phyloP scores from a whole-genome alignment of 2,888 invertebrate genomes.

The Cerceris rybyensis region DNA sequence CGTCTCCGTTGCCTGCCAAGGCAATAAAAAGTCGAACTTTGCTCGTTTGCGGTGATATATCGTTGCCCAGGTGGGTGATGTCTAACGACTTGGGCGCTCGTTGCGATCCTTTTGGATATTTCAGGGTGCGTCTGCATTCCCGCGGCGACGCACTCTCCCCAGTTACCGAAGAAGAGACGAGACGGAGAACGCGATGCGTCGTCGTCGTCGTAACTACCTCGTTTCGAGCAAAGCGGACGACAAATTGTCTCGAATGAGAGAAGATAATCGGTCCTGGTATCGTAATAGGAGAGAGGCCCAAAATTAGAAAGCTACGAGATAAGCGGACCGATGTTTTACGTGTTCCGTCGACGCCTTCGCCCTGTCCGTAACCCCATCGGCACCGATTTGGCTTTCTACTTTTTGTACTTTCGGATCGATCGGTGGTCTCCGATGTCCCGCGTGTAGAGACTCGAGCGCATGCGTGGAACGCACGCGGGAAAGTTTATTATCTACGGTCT shows the following conservation, averaged over 20 bases:
- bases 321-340: neutral
- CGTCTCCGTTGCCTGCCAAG: conserved; percentile 51
- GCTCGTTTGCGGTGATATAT: conserved; percentile 66
- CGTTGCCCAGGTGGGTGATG: conserved; percentile 63
- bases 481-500: conserved; percentile 47
- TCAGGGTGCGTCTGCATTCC: conserved; percentile 25
- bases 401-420: conserved; percentile 1
- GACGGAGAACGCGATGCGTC: neutral
- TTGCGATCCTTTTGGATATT: conserved; percentile 48
- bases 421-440: neutral
- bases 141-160: conserved; percentile 19
- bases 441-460: neutral
- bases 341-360: neutral
- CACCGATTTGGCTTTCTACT: conserved; percentile 1
- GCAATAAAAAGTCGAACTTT: conserved; percentile 60
- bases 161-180: neutral
- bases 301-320: conserved; percentile 38
- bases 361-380: neutral
- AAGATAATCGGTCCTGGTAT: conserved; percentile 28
- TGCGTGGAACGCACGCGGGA: conserved; percentile 12
- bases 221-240: conserved; percentile 7
- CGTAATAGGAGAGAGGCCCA: conserved; percentile 22
- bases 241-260: conserved; percentile 21
- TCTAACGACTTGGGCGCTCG: conserved; percentile 42
- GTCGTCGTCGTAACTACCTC: neutral